phyloP scores from a whole-genome alignment of 1,140 invertebrate genomes.

The Drepana arcuata region DNA sequence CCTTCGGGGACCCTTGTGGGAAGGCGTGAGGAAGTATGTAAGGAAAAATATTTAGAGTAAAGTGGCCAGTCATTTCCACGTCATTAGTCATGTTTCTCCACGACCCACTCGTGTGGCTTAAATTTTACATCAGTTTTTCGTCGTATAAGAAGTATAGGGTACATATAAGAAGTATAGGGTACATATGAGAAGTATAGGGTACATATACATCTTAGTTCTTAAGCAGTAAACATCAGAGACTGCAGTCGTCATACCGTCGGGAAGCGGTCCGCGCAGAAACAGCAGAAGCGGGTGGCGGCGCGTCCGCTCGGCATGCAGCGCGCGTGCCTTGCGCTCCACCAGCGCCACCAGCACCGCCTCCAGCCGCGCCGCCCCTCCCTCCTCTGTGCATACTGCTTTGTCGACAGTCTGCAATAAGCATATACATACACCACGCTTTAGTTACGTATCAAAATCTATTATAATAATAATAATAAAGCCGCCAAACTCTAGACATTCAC shows the following conservation, averaged over 20 bases:
- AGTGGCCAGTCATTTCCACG: too few species aligned
- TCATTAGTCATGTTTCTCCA: too few species aligned
- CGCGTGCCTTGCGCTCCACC: constrained; percentile 75
- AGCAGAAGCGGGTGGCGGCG: constrained; percentile 45
- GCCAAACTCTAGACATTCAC: background rate
- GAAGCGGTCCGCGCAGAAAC: constrained; percentile 40
- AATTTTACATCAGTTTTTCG: too few species aligned
- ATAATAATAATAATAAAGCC: background rate
- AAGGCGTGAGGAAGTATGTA: too few species aligned
- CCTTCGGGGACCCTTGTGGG: too few species aligned
- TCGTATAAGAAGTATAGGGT: too few species aligned
- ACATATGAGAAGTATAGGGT: too few species aligned
- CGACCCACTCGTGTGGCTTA: too few species aligned
- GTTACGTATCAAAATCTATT: background rate
- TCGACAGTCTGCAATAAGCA: constrained; percentile 72
- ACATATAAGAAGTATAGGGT: too few species aligned
- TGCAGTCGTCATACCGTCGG: constrained; percentile 53
- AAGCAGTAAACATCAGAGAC: too few species aligned
- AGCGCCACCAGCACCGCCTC: constrained; percentile 77
- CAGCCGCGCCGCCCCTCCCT: constrained; percentile 72
- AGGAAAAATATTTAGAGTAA: too few species aligned
- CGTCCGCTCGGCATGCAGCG: constrained; percentile 55
- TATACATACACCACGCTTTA: background rate
- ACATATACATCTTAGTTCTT: too few species aligned
- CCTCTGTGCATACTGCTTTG: constrained; percentile 80